These are phyloP conservation scores for Calycopis cecrops DNA, from an alignment of 1,140 invertebrate genomes.

Conservation along the genomic window DNA sequence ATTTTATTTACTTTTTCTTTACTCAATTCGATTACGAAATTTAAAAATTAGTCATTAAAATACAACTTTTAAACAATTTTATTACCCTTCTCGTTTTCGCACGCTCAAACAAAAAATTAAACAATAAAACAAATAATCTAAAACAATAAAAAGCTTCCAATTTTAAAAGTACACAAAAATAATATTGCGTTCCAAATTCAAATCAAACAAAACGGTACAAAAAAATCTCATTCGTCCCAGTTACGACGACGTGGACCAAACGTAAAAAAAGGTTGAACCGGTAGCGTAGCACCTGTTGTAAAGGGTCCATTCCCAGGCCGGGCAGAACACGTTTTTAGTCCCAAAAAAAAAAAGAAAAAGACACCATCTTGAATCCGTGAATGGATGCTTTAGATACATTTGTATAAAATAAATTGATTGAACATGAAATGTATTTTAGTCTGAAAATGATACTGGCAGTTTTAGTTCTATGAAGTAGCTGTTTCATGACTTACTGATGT, in stretches of 20 bases:
- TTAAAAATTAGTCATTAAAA: no score
- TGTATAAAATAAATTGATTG: no score
- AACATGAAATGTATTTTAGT: no score
- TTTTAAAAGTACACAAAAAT: background rate
- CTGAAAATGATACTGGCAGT: no score
- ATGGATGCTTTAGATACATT: constrained; percentile 11
- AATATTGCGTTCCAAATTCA: background rate
- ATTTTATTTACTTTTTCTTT: no score
- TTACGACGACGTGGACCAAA: constrained; percentile 16
- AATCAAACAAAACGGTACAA: constrained; percentile 9
- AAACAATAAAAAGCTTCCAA: background rate
- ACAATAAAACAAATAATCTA: constrained; percentile 3
- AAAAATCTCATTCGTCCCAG: constrained; percentile 29
- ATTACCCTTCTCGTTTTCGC: no score
- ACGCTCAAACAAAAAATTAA: no score
- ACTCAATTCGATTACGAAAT: no score
- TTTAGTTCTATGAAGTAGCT: no score
- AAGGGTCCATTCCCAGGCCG: constrained; percentile 41
- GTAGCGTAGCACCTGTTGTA: constrained; percentile 49
- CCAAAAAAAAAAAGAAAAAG: constrained; percentile 27
- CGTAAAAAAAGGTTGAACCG: constrained; percentile 33
- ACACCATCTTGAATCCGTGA: constrained; percentile 17
- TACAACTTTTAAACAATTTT: no score
- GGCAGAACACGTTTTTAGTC: constrained; percentile 31
- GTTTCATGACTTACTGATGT: no score